phyloP scores from a whole-genome alignment of 2,797 vertebrate genomes.

The Sarcoramphus papa region DNA sequence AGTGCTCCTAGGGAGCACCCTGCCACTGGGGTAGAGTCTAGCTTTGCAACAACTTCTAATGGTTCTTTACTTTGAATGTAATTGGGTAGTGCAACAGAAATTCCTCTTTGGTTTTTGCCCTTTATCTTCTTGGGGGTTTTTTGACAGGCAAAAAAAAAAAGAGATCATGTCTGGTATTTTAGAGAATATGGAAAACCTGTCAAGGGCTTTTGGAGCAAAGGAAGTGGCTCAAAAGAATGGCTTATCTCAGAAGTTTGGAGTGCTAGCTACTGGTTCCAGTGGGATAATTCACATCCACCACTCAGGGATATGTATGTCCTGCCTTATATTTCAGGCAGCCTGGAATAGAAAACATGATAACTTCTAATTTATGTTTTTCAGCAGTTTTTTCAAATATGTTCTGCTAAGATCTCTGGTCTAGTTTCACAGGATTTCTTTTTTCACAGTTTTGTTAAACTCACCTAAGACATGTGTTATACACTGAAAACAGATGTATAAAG shows the following conservation, averaged over 20 bases:
- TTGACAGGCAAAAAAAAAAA: not conserved
- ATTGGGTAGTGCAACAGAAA: not conserved
- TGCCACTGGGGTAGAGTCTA: not conserved
- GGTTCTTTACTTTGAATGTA: not conserved
- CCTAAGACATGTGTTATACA: not conserved
- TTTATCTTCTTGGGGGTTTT: accelerated
- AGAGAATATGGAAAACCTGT: not conserved
- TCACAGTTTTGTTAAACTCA: not conserved
- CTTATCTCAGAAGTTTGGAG: not conserved
- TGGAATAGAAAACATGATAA: not conserved
- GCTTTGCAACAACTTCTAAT: not conserved
- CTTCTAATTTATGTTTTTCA: not conserved
- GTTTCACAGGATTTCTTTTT: not conserved
- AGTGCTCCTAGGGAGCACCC: not conserved
- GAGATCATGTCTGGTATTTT: accelerated
- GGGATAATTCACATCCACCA: not conserved
- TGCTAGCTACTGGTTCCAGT: not conserved
- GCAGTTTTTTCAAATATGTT: not conserved
- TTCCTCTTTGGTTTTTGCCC: not conserved
- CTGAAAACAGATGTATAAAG: not conserved
- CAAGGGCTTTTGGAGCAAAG: not conserved
- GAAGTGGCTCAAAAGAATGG: not conserved
- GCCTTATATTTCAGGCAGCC: not conserved
- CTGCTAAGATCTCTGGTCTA: not conserved
- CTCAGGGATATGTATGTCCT: not conserved